Evolutionary conservation across 2,888 invertebrate genomes (phyloP), one percentile per base, ranked within the genome.

Genomic region (Abrostola tripartita): DNA sequence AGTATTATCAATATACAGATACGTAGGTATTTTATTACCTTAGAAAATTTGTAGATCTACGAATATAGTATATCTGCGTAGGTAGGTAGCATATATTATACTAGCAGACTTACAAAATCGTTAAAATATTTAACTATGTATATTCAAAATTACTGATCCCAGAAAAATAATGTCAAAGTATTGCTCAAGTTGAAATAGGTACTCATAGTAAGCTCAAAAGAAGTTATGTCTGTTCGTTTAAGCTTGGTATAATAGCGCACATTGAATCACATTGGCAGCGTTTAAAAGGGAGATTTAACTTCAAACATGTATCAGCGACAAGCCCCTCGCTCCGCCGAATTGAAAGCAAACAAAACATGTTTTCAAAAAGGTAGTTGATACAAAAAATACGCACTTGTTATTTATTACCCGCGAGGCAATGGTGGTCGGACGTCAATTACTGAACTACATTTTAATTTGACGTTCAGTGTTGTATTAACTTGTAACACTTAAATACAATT

Each of bases 251-350:
- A 91, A 91, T 89, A 90, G 88, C 88, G 85, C 83, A 84, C 87
- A 84, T 79, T 85, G 92, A 93, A 92, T 93, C 92, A 92, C 91
- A 90, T 90, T 91, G 88, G 84, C 84, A 89, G 81, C 90, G 84
- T 92, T 91, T 90, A 90, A 90, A 89, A 92, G 92, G 92, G 92
- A 92, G 92, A 92, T 92, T 93, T 93, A 91, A 90, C 92, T 92
- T 92, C 90, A 91, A 93, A 92, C 91, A 88, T 89, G 85, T 89
- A 90, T 89, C 87, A 85, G 84, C 82, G 68, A 84, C 81, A 86
- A 86, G 83, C 89, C 89, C 89, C 88, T 84, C 85, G 79, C 78
- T 76, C 78, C 75, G 76, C 68, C 81, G 91, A 93, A 94, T 93
- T 89, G 89, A 93, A 93, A 91, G 88, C 90, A 93, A 93, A 93